Percentiles rank a stretch among this genome's conserved stretches.
These are phyloP conservation scores for Halictus rubicundus DNA, from an alignment of 1,140 invertebrate species.

Conservation along the genomic window DNA sequence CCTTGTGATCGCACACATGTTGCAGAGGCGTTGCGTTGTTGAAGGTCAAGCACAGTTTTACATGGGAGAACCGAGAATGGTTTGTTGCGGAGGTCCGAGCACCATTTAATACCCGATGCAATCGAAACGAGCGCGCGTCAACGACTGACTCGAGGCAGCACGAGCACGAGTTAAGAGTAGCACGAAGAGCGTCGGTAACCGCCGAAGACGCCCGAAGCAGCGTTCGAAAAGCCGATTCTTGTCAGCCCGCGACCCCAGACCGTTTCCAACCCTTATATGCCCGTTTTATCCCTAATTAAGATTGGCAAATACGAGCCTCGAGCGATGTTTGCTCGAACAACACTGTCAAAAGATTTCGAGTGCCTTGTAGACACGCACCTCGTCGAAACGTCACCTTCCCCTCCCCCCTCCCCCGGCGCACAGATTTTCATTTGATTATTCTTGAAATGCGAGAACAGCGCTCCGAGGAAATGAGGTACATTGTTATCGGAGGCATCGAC, in stretches of 20 bases:
- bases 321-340: not conserved
- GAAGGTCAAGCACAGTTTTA: slow-evolving; percentile 8
- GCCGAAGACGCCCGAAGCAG: slow-evolving; percentile 55
- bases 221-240: slow-evolving; percentile 57
- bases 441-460: not conserved
- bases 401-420: too few relatives aligned
- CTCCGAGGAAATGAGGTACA: too few relatives aligned
- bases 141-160: slow-evolving; percentile 58
- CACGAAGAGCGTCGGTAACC: slow-evolving; percentile 52
- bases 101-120: slow-evolving; percentile 36
- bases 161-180: slow-evolving; percentile 54
- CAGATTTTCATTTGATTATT: not conserved
- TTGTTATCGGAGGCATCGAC: too few relatives aligned
- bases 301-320: slow-evolving; percentile 26
- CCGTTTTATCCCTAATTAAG: slow-evolving; percentile 36
- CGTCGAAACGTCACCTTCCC: not conserved
- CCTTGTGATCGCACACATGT: slow-evolving; percentile 28
- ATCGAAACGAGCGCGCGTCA: slow-evolving; percentile 58
- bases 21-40: not conserved
- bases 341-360: not conserved
- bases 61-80: not conserved
- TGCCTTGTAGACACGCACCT: not conserved
- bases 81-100: slow-evolving; percentile 6
- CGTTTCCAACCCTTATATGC: slow-evolving; percentile 26
- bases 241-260: not conserved